phyloP scores from a whole-genome alignment of 23 tunicate genomes.

The Aplidium turbinatum region DNA sequence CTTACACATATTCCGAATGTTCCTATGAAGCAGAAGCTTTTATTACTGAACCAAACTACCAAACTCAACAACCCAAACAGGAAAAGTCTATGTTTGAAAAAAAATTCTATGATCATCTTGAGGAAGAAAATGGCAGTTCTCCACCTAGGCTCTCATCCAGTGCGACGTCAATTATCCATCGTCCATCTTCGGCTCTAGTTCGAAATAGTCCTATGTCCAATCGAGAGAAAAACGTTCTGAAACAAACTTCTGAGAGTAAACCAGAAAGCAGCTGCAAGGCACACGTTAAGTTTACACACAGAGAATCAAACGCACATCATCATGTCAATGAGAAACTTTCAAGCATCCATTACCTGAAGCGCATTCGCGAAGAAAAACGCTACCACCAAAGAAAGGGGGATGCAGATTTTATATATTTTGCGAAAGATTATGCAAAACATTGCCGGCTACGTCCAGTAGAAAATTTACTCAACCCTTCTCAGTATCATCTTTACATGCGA shows the following conservation, averaged over 20 bases:
- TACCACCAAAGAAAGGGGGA: constrained; percentile 10
- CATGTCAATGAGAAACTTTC: too few relatives aligned
- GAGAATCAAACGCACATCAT: too few relatives aligned
- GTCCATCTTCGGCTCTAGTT: constrained; percentile 31
- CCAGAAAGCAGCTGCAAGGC: constrained; percentile 5
- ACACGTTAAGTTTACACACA: background rate
- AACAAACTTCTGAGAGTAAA: too few relatives aligned
- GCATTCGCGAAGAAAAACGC: constrained; percentile 10
- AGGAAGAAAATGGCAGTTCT: background rate
- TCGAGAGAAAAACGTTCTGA: background rate
- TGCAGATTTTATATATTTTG: constrained; percentile 51
- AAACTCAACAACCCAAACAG: background rate
- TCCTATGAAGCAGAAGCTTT: constrained; percentile 65
- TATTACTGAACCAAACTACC: constrained; percentile 10
- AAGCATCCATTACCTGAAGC: too few relatives aligned
- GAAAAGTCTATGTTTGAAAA: background rate
- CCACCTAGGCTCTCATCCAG: constrained; percentile 28
- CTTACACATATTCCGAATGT: constrained; percentile 61
- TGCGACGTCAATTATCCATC: constrained; percentile 46
- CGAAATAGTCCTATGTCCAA: constrained; percentile 17
- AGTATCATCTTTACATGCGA: constrained; percentile 58
- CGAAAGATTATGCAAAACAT: constrained; percentile 56
- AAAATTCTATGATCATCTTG: background rate
- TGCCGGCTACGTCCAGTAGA: constrained; percentile 32
- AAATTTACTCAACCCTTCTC: constrained; percentile 56